Conservation (phyloP, 2,797 vertebrate species). For the Hypotaenidia philippensis region DNA sequence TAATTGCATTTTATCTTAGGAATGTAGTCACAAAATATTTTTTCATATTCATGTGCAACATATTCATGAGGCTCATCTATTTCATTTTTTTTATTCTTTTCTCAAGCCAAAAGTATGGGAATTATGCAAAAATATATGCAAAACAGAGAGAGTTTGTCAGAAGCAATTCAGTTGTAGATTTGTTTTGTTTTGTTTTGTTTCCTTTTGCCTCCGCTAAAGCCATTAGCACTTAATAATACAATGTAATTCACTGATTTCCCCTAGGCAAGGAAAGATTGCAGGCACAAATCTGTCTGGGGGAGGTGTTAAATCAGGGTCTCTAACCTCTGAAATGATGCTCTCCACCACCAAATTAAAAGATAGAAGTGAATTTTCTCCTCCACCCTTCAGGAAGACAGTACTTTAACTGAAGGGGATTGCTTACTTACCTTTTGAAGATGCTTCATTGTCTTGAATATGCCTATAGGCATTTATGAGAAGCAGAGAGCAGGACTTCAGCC, state of each 20-base stretch:
- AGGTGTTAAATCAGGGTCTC: neutral
- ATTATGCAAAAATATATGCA: neutral
- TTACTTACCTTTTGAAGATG: neutral
- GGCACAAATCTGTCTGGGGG: neutral
- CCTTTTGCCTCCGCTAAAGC: neutral
- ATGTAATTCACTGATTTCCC: neutral
- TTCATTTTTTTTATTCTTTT: neutral
- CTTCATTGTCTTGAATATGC: neutral
- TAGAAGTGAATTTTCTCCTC: neutral
- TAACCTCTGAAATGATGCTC: neutral
- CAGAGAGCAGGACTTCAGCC: neutral
- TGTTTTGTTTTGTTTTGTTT: neutral
- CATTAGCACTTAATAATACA: constrained; percentile 28
- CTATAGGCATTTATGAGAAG: neutral
- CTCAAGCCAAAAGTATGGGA: neutral
- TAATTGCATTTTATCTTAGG: neutral
- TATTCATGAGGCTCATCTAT: neutral
- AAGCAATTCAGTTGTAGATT: neutral
- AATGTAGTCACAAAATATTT: neutral
- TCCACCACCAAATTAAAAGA: neutral
- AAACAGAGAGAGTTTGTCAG: neutral
- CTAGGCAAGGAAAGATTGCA: constrained; percentile 20
- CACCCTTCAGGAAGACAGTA: neutral
- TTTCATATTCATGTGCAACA: neutral
- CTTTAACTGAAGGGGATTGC: neutral